A percentile compares a stretch with the other conserved stretches of the same genome.
Conservation (phyloP, 2,888 invertebrate genomes). For the Polydrusus cervinus region DNA sequence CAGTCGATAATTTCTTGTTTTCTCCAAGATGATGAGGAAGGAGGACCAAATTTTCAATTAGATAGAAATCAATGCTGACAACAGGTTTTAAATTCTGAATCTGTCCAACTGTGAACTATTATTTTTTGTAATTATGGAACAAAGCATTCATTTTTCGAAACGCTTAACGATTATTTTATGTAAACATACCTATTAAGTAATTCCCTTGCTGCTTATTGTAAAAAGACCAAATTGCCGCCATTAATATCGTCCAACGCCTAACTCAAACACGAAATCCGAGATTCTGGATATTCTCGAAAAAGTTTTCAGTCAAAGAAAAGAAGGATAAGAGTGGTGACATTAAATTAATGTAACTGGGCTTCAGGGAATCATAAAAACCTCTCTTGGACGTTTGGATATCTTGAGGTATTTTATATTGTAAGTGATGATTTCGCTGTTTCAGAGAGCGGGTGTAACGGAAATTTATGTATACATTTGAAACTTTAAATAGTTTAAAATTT, state of each 20-base stretch:
- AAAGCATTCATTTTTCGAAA: too few relatives aligned
- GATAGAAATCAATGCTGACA: too few relatives aligned
- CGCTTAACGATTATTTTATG: too few relatives aligned
- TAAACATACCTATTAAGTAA: too few relatives aligned
- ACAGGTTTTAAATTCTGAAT: too few relatives aligned
- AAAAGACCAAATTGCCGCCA: neutral
- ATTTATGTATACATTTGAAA: conserved; percentile 7
- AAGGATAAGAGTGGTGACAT: conserved; percentile 35
- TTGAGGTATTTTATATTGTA: conserved; percentile 41
- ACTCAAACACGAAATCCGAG: neutral
- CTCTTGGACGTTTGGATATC: conserved; percentile 32
- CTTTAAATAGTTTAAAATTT: neutral
- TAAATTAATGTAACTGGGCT: conserved; percentile 43
- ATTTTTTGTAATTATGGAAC: too few relatives aligned
- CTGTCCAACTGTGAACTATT: too few relatives aligned
- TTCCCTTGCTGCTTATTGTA: too few relatives aligned
- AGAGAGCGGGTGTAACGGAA: conserved; percentile 4
- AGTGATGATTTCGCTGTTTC: conserved; percentile 37
- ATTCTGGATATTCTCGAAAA: conserved; percentile 1
- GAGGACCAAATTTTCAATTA: too few relatives aligned
- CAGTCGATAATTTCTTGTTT: too few relatives aligned
- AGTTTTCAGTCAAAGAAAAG: conserved; percentile 13
- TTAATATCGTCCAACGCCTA: conserved; percentile 4
- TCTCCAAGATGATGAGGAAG: too few relatives aligned
- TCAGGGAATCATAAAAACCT: conserved; percentile 42